Base-by-base conservation (phyloP, 2,888 invertebrate species). In the Cordylochernes scorpioides region DNA sequence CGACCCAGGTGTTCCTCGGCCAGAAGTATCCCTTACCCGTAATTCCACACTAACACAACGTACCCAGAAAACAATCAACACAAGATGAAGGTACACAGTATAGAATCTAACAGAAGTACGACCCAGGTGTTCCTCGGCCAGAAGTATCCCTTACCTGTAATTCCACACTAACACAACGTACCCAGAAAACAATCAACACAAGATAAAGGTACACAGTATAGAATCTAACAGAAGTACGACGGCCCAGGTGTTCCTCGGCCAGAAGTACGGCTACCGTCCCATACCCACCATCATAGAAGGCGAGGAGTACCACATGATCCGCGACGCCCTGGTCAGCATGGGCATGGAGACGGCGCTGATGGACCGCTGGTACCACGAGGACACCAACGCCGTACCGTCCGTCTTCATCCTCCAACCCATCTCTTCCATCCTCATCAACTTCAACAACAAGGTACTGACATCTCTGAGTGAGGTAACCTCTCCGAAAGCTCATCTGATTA, bases 231-330 rank as follows among this genome's bases (percentile, higher is more conserved):
- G 14, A 22, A 22, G 10, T 19, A n/a, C 9, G 24, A 33, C 19
- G 15, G 29, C 39, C 10, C 40, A 71, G 71, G 70, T 86, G 28
- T 91, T 94, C 48, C 59, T 91, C 13, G 91, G 91, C 0, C 91
- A 94, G 58, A 94, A 94, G 54, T 94, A 94, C 54, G 94, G 94
- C 13, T 94, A 94, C 54, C 67, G 94, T 9, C 91, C 94, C 0
- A 80, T 94, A 41, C 94, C 91, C 1, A 86, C 88, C 0, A 80
- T 84, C 49, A 82, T 94, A 33, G 57, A 82, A 2, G 84, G 82
- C 16, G 74, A 74, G 0, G 86, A 94, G 49, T 62, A 91, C 28
- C 74, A 74, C 47, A 56, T 80, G 62, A 58, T 94, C 10, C 61
- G 80, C 27, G 77, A 78, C 34, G 82, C 84, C 45, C 56, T 88